These are phyloP conservation scores for Heliconius cydno DNA, from an alignment of 2,888 invertebrate species.

Conservation along the genomic window DNA sequence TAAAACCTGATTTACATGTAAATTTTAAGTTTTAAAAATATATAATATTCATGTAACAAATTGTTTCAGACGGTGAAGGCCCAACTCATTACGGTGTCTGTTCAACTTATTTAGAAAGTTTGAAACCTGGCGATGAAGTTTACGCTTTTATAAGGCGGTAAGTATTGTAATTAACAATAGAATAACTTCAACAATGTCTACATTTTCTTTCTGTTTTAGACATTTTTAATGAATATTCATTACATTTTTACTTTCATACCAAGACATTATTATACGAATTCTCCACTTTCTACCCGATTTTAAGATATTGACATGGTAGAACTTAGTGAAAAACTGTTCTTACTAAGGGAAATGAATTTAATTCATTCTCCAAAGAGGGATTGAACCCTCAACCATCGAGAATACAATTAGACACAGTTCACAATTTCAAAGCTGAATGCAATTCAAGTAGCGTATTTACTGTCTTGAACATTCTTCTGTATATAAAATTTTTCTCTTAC, in stretches of 20 bases:
- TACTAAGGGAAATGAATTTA: too few species aligned
- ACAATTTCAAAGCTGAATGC: too few species aligned
- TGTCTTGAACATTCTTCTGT: too few species aligned
- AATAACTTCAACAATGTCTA: neutral
- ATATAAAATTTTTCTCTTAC: too few species aligned
- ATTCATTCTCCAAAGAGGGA: too few species aligned
- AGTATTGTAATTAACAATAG: constrained; percentile 44
- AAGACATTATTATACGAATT: neutral
- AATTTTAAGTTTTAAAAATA: neutral
- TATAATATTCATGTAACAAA: constrained; percentile 9
- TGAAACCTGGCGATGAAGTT: constrained; percentile 86
- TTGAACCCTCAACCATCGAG: too few species aligned
- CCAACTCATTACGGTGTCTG: constrained; percentile 95
- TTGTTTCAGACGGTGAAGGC: constrained; percentile 87
- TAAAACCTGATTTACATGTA: constrained; percentile 6
- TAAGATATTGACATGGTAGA: too few species aligned
- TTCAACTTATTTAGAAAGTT: constrained; percentile 92
- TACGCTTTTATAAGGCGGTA: constrained; percentile 91
- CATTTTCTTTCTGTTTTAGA: neutral
- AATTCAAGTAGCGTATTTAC: too few species aligned
- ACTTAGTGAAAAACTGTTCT: too few species aligned
- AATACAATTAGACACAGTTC: too few species aligned
- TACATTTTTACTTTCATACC: neutral
- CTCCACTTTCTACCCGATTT: too few species aligned
- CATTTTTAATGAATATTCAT: neutral